Evolutionary conservation across 2,797 vertebrate species (phyloP).

Genomic region (Enoplosus armatus): DNA sequence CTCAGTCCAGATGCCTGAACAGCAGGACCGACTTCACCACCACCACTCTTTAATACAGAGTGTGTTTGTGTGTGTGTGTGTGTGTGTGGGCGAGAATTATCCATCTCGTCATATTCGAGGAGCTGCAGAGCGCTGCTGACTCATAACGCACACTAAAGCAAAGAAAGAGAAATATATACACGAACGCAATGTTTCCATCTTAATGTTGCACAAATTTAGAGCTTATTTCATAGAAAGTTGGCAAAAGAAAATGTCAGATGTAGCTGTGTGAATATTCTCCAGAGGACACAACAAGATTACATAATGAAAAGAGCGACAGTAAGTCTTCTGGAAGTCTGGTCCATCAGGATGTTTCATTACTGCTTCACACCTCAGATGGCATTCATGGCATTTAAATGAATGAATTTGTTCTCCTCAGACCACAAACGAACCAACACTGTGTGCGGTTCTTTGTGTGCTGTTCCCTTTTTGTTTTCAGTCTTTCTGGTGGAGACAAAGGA

Average conservation of each 20-base stretch:
- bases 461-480: not conserved
- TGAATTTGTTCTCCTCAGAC: not conserved
- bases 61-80: constrained; percentile 5
- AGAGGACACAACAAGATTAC: constrained; percentile 4
- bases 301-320: constrained; percentile 3
- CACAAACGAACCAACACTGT: not conserved
- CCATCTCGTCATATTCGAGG: constrained; percentile 2
- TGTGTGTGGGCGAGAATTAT: constrained; percentile 6
- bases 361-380: constrained; percentile 29
- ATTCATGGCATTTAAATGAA: not conserved
- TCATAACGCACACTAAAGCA: constrained; percentile 4
- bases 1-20: constrained; percentile 36
- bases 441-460: not conserved
- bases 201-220: not conserved
- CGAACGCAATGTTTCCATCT: not conserved
- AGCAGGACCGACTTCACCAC: constrained; percentile 38
- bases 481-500: too few species aligned
- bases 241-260: not conserved
- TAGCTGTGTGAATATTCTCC: not conserved
- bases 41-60: constrained; percentile 2
- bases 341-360: constrained; percentile 11
- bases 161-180: not conserved
- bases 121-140: constrained; percentile 25
- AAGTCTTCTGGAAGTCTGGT: not conserved
- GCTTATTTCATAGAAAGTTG: not conserved